phyloP scores from a whole-genome alignment of 2,113 vertebrate species.

The Urocynchramus pylzowi region DNA sequence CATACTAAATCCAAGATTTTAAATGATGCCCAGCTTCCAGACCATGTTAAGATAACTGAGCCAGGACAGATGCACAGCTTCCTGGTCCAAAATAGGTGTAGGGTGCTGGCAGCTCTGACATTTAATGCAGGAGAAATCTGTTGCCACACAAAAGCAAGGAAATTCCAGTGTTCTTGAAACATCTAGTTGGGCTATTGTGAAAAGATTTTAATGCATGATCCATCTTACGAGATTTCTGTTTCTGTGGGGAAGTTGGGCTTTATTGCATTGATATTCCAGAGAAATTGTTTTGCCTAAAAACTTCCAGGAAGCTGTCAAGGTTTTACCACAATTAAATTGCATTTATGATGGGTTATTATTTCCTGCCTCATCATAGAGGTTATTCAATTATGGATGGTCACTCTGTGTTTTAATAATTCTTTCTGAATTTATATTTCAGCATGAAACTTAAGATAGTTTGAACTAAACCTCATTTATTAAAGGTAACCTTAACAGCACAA shows the following conservation, averaged over 20 bases:
- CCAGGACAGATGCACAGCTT: not conserved
- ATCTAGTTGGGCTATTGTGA: not conserved
- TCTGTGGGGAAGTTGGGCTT: not conserved
- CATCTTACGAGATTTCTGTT: not conserved
- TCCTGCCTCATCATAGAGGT: not conserved
- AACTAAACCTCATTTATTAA: not conserved
- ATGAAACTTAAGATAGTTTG: not conserved
- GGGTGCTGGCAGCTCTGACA: not conserved
- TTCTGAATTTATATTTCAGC: not conserved
- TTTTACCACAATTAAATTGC: not conserved
- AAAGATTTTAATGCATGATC: not conserved
- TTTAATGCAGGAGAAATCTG: not conserved
- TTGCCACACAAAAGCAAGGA: not conserved
- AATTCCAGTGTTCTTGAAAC: not conserved
- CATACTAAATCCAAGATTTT: not conserved
- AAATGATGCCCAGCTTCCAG: not conserved
- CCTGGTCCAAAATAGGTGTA: not conserved
- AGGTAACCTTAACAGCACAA: not conserved
- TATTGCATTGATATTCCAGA: not conserved
- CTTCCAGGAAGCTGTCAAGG: not conserved
- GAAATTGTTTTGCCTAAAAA: not conserved
- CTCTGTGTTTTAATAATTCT: not conserved
- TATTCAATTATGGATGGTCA: not conserved
- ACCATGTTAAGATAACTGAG: not conserved
- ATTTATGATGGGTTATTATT: not conserved